phyloP scores from a whole-genome alignment of 2,797 vertebrate species.

The Anguilla obscura region DNA sequence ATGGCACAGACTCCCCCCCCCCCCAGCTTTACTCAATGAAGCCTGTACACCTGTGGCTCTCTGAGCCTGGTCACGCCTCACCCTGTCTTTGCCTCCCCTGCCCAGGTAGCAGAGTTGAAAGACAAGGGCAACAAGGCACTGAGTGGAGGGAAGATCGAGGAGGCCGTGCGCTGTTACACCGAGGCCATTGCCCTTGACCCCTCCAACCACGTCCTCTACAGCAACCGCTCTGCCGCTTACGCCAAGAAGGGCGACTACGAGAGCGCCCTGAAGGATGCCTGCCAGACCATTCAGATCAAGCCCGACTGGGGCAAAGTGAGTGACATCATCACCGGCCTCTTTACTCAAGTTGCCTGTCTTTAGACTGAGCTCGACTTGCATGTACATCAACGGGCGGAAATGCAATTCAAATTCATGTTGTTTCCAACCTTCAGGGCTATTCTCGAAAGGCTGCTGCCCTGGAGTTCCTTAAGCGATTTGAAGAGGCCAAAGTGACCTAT shows the following conservation, averaged over 20 bases:
- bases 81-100: background rate
- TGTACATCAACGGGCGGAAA: background rate
- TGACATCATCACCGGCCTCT: background rate
- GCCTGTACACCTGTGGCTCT: background rate
- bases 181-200: constrained; percentile 88
- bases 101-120: constrained; percentile 85
- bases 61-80: background rate
- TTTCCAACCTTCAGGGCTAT: constrained; percentile 78
- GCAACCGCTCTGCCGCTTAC: constrained; percentile 83
- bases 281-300: constrained; percentile 88
- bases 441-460: constrained; percentile 89
- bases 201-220: constrained; percentile 90
- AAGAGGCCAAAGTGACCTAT: constrained; percentile 87
- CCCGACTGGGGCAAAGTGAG: constrained; percentile 94
- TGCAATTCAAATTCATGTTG: background rate
- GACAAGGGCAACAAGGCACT: constrained; percentile 94
- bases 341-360: background rate
- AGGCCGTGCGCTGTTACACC: constrained; percentile 87
- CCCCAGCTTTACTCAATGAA: background rate
- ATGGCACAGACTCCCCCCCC: background rate
- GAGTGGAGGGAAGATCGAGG: constrained; percentile 83
- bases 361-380: background rate
- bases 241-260: constrained; percentile 83
- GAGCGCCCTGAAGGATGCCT: constrained; percentile 86
- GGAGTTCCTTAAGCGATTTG: constrained; percentile 88